Evolutionary conservation across 1,140 invertebrate species (phyloP).

Genomic region (Camponotus floridanus): DNA sequence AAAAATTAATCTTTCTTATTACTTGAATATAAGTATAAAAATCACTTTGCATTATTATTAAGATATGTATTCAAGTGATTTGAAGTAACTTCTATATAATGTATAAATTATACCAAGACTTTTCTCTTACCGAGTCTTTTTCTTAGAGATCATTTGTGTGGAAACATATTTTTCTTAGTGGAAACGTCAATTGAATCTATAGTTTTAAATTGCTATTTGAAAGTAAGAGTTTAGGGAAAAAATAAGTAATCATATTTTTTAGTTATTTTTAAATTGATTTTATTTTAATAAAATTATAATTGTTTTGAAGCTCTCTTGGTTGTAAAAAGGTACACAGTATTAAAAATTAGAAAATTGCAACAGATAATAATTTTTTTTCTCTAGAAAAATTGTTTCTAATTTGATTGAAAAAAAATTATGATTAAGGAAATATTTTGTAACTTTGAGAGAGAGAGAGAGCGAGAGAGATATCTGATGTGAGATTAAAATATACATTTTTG

Average conservation of each 20-base stretch:
- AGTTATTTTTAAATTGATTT: neutral
- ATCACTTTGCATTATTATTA: neutral
- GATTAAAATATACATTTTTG: neutral
- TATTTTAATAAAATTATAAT: neutral
- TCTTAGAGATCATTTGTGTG: neutral
- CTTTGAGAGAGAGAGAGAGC: too few relatives aligned
- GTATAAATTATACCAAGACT: neutral
- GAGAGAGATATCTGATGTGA: neutral
- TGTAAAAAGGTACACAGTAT: too few relatives aligned
- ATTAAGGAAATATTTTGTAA: neutral
- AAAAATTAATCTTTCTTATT: conserved; percentile 3
- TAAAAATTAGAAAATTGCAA: too few relatives aligned
- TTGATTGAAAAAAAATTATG: neutral
- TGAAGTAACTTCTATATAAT: too few relatives aligned
- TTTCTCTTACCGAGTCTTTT: too few relatives aligned
- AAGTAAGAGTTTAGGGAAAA: neutral
- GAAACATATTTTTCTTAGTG: neutral
- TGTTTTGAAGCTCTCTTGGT: neutral
- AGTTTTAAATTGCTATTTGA: neutral
- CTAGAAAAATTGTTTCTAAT: neutral
- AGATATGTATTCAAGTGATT: too few relatives aligned
- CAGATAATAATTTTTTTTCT: neutral
- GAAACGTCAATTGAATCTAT: neutral
- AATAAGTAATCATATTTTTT: conserved; percentile 7
- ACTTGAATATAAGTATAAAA: neutral